Percentiles rank a stretch among this genome's conserved stretches.
Evolutionary conservation across 2,797 vertebrate genomes (phyloP).

Genomic region (Clangula hyemalis): DNA sequence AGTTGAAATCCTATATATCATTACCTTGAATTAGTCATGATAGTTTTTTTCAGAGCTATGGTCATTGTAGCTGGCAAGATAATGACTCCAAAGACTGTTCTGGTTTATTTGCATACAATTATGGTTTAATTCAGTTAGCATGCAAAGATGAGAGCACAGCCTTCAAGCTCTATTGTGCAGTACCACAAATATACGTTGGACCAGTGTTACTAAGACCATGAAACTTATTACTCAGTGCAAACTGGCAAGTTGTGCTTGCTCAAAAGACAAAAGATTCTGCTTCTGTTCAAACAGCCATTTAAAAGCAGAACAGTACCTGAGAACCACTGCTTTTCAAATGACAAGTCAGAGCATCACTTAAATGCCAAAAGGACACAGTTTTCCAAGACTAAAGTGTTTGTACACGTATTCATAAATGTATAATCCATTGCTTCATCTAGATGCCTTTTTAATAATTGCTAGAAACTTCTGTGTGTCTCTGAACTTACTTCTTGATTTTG

Average conservation of each 20-base stretch:
- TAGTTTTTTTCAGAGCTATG: not conserved
- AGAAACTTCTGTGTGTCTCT: not conserved
- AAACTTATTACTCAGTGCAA: not conserved
- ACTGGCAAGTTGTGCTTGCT: not conserved
- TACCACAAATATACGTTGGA: not conserved
- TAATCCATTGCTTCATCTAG: not conserved
- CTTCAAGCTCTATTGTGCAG: not conserved
- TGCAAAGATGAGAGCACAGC: not conserved
- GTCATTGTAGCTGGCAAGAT: not conserved
- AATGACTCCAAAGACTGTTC: not conserved
- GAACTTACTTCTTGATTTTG: not conserved
- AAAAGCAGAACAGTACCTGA: not conserved
- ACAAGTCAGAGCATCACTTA: not conserved
- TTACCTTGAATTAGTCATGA: not conserved
- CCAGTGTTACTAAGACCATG: not conserved
- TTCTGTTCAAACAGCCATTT: not conserved
- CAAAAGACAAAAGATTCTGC: not conserved
- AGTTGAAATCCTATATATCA: not conserved
- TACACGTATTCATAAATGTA: not conserved
- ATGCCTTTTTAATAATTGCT: not conserved
- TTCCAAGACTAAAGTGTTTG: not conserved
- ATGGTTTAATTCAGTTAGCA: not conserved
- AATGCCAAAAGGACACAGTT: not conserved
- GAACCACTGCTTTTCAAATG: not conserved
- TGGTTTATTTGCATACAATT: not conserved